Percentiles rank a stretch among this genome's conserved stretches.
These are phyloP conservation scores for Pseudotriccus pelzelni DNA, from an alignment of 2,797 vertebrate species.

Conservation along the genomic window DNA sequence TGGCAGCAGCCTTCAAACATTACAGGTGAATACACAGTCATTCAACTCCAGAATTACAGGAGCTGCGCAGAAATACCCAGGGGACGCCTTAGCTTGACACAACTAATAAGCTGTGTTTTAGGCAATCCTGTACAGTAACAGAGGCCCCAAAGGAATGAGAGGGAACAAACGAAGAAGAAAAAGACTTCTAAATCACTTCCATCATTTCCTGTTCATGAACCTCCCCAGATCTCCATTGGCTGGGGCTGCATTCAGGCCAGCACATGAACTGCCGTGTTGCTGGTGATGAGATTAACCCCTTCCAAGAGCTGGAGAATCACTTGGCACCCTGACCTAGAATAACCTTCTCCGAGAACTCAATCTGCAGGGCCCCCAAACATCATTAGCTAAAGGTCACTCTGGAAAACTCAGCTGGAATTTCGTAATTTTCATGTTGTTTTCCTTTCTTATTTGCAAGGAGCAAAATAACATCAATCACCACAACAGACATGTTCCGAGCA, in stretches of 20 bases:
- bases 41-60: constrained; percentile 65
- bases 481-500: neutral
- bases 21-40: constrained; percentile 64
- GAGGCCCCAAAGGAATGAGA: constrained; percentile 18
- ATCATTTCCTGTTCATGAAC: neutral
- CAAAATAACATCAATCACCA: neutral
- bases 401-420: neutral
- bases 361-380: neutral
- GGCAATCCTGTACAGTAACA: constrained; percentile 23
- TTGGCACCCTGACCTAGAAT: neutral
- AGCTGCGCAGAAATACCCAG: constrained; percentile 72
- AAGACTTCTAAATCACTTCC: neutral
- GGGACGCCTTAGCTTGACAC: constrained; percentile 62
- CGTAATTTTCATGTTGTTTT: neutral
- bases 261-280: neutral
- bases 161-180: constrained; percentile 3
- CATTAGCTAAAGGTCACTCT: neutral
- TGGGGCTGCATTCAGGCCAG: neutral
- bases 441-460: neutral
- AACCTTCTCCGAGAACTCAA: neutral
- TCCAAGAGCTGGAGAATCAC: neutral
- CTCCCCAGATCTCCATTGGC: rapidly evolving
- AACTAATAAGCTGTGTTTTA: constrained; percentile 70
- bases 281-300: neutral
- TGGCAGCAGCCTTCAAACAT: constrained; percentile 67